phyloP scores from a whole-genome alignment of 2,888 invertebrate genomes.

The Incurvaria masculella region DNA sequence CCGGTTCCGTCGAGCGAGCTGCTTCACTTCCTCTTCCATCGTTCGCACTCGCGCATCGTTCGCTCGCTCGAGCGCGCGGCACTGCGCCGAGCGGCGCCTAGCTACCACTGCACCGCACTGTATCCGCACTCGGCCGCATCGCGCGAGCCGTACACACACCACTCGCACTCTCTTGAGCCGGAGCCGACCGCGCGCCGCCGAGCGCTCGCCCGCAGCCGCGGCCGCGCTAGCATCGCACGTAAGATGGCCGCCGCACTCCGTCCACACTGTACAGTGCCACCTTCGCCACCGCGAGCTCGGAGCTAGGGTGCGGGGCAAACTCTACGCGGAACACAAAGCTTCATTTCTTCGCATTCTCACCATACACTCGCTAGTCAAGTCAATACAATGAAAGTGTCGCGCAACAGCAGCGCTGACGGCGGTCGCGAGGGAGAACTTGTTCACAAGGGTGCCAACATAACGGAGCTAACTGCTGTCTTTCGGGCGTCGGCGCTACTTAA shows the following conservation, averaged over 20 bases:
- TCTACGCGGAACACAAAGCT: conserved; percentile 10
- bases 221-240: conserved; percentile 63
- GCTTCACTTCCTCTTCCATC: conserved; percentile 84
- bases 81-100: conserved; percentile 47
- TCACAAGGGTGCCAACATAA: conserved; percentile 41
- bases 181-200: background rate
- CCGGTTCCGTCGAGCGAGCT: conserved; percentile 79
- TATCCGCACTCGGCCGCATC: conserved; percentile 48
- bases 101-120: conserved; percentile 44
- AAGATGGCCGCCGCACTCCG: conserved; percentile 65
- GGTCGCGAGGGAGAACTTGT: conserved; percentile 56
- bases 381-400: conserved; percentile 72
- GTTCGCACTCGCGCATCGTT: conserved; percentile 64
- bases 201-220: conserved; percentile 33
- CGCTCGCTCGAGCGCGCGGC: conserved; percentile 57
- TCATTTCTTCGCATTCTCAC: conserved; percentile 19
- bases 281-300: conserved; percentile 23
- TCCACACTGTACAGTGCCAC: background rate
- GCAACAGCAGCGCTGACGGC: conserved; percentile 59
- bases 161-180: background rate
- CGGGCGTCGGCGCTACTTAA: conserved; percentile 35
- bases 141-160: background rate
- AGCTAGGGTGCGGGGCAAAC: conserved; percentile 17
- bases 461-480: conserved; percentile 28
- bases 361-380: conserved; percentile 53